These are phyloP conservation scores for Hippocampus barbouri DNA, from an alignment of 2,113 vertebrate genomes.

Conservation along the genomic window DNA sequence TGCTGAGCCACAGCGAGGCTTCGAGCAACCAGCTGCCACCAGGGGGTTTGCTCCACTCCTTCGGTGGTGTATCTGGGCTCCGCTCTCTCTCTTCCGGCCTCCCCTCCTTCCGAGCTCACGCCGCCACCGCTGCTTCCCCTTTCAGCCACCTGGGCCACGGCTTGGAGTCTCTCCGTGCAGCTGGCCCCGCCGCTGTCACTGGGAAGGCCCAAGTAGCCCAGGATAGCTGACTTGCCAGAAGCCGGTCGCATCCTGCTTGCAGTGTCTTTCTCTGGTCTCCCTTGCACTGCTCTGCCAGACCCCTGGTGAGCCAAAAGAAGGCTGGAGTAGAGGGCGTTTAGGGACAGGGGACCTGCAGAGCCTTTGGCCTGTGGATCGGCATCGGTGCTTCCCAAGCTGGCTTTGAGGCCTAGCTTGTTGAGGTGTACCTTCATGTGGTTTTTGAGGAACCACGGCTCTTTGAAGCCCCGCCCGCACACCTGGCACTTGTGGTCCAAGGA, in stretches of 20 bases:
- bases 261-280: conserved; percentile 44
- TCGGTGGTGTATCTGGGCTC: conserved; percentile 39
- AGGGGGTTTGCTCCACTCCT: conserved; percentile 66
- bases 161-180: conserved; percentile 82
- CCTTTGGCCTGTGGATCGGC: conserved; percentile 58
- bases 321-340: conserved; percentile 82
- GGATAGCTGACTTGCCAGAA: conserved; percentile 73
- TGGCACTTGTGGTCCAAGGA: conserved; percentile 91
- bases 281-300: conserved; percentile 50
- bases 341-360: conserved; percentile 66
- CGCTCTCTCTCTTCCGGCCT: conserved; percentile 42
- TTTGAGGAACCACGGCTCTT: conserved; percentile 94
- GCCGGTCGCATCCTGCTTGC: conserved; percentile 45
- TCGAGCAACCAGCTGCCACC: conserved; percentile 77
- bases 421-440: conserved; percentile 96
- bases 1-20: conserved; percentile 71
- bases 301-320: conserved; percentile 76
- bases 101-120: conserved; percentile 37
- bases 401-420: conserved; percentile 83
- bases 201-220: conserved; percentile 80
- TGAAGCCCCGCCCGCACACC: conserved; percentile 89
- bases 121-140: conserved; percentile 65
- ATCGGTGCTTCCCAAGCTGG: conserved; percentile 52
- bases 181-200: conserved; percentile 77
- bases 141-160: conserved; percentile 78